Evolutionary conservation across 2,113 vertebrate species (phyloP).

Genomic region (Tychaedon coryphoeus): DNA sequence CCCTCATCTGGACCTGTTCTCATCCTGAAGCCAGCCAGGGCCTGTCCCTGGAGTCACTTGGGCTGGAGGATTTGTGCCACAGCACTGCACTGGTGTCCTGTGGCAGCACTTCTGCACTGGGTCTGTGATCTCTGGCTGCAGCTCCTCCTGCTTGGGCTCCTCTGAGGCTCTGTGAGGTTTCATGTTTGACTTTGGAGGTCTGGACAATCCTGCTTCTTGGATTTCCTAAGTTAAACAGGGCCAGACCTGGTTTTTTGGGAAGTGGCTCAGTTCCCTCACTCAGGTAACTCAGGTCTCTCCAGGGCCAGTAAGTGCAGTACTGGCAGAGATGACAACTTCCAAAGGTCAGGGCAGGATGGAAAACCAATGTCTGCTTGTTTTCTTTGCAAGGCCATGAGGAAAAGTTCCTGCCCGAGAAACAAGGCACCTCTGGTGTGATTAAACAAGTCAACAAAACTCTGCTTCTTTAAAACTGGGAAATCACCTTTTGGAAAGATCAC

Average conservation of each 20-base stretch:
- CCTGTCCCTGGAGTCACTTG: not conserved
- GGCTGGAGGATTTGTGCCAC: not conserved
- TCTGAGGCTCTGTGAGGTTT: not conserved
- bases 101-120: not conserved
- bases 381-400: not conserved
- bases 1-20: not conserved
- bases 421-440: not conserved
- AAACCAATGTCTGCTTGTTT: not conserved
- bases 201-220: not conserved
- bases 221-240: not conserved
- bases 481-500: not conserved
- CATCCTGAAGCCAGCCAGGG: not conserved
- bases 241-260: not conserved
- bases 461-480: not conserved
- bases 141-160: not conserved
- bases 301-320: not conserved
- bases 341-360: slow-evolving; percentile 11
- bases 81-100: not conserved
- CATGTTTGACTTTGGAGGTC: not conserved
- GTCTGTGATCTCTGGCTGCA: not conserved
- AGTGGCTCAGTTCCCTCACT: not conserved
- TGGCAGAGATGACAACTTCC: slow-evolving; percentile 18
- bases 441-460: not conserved
- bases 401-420: not conserved
- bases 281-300: not conserved